Conservation (phyloP, 2,113 vertebrate genomes). For the Microtus oregoni region DNA sequence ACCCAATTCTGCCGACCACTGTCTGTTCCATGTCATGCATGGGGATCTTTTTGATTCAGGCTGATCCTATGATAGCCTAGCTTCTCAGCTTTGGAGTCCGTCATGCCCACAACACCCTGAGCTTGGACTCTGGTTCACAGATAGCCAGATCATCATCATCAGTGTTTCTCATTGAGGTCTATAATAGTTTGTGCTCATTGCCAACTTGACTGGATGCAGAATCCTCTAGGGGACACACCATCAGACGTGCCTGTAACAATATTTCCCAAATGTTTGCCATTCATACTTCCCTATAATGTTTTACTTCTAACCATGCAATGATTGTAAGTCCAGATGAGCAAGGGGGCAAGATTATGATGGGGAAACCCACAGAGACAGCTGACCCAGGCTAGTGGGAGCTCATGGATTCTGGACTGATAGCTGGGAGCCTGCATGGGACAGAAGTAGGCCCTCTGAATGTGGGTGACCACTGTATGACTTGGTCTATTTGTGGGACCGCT, state of each 20-base stretch:
- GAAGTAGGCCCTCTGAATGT: too few species aligned
- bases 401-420: too few species aligned
- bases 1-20: background rate
- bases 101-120: background rate
- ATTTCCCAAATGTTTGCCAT: background rate
- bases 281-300: background rate
- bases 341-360: too few species aligned
- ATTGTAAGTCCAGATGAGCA: background rate
- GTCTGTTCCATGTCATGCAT: background rate
- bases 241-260: background rate
- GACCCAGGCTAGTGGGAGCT: too few species aligned
- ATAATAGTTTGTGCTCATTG: background rate
- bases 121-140: too few species aligned
- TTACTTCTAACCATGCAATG: background rate
- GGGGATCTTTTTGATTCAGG: background rate
- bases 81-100: background rate
- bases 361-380: too few species aligned
- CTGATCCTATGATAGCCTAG: rapidly evolving
- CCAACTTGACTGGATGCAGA: too few species aligned
- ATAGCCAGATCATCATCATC: too few species aligned
- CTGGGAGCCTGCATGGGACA: too few species aligned
- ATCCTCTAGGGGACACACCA: background rate
- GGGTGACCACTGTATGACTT: too few species aligned
- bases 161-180: background rate
- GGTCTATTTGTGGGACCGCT: too few species aligned